Percentiles rank a stretch among this genome's conserved stretches.
phyloP scores from a whole-genome alignment of 2,113 vertebrate species.

The Gallinago jamesoni region DNA sequence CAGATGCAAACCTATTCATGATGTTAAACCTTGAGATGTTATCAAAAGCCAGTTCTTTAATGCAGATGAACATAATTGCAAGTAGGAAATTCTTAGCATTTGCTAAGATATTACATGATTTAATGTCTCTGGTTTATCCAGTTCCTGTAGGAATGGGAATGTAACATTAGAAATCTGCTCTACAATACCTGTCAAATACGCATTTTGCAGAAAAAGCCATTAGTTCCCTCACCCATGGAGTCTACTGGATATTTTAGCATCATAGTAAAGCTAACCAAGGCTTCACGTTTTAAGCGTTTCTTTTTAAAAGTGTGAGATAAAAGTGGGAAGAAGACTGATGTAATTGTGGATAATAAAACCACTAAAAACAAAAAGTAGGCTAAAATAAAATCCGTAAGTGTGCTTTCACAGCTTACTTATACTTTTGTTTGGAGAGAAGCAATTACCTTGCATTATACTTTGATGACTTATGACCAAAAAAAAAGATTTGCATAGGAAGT shows the following conservation, averaged over 20 bases:
- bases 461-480: neutral
- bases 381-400: neutral
- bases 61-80: neutral
- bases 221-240: neutral
- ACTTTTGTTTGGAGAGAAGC: neutral
- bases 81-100: neutral
- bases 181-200: neutral
- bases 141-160: neutral
- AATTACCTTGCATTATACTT: neutral
- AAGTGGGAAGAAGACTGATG: neutral
- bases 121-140: neutral
- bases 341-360: neutral
- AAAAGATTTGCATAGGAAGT: neutral
- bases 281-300: neutral
- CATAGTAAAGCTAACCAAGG: neutral
- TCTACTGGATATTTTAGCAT: slow-evolving; percentile 6
- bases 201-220: neutral
- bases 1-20: neutral
- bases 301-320: neutral
- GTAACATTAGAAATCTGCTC: slow-evolving; percentile 41
- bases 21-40: neutral
- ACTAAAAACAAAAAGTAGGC: neutral
- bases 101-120: neutral
- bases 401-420: neutral
- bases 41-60: neutral